Evolutionary conservation across 2,888 invertebrate genomes (phyloP).

Genomic region (Leptinotarsa rubiginosa): DNA sequence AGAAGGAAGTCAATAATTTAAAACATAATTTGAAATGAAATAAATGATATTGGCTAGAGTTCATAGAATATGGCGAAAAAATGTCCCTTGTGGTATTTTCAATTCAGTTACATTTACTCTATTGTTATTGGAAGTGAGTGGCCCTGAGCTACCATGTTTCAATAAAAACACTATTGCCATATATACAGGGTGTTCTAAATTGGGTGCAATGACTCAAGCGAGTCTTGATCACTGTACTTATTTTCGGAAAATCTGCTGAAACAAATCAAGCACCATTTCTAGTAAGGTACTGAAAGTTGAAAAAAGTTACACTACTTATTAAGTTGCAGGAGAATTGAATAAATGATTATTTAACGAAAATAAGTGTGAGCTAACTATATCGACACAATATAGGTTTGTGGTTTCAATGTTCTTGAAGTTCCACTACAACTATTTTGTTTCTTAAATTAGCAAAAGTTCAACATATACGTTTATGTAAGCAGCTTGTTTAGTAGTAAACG

Average conservation of each 20-base stretch:
- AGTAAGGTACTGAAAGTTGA: slow-evolving; percentile 13
- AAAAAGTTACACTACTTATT: not conserved
- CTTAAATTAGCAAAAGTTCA: slow-evolving; percentile 7
- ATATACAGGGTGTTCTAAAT: slow-evolving; percentile 32
- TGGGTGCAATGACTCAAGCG: not conserved
- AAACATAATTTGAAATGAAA: no score
- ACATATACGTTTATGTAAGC: slow-evolving; percentile 14
- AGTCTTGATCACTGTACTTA: slow-evolving; percentile 18
- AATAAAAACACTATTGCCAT: slow-evolving; percentile 26
- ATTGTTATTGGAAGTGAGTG: slow-evolving; percentile 67
- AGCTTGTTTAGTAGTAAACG: slow-evolving; percentile 17
- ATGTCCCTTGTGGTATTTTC: not conserved
- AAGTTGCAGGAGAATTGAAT: not conserved
- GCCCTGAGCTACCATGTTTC: slow-evolving; percentile 66
- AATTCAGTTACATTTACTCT: slow-evolving; percentile 49
- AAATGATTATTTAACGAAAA: slow-evolving; percentile 1
- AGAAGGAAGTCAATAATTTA: no score
- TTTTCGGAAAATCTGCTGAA: slow-evolving; percentile 34
- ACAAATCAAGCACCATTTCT: slow-evolving; percentile 34
- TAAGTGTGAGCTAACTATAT: slow-evolving; percentile 9
- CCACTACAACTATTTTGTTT: not conserved
- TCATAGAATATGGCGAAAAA: not conserved
- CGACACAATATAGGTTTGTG: not conserved
- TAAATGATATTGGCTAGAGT: no score
- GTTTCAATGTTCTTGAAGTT: not conserved